Conservation (phyloP, 2,113 vertebrate species). For the Callipepla californica region DNA sequence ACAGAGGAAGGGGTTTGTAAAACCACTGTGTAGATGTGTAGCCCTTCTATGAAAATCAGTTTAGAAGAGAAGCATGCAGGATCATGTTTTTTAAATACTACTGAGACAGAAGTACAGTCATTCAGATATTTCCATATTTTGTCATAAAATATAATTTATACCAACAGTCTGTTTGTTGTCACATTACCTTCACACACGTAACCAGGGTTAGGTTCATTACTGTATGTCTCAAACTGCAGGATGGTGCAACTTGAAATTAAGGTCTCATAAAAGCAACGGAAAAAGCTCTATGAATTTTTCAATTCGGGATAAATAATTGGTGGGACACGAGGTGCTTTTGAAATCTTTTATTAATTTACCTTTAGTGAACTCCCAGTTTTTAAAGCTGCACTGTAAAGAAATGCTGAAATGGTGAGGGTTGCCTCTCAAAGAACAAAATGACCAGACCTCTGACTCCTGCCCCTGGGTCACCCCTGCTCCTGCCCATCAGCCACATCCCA, state of each 20-base stretch:
- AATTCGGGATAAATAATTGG: neutral
- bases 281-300: neutral
- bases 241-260: constrained; percentile 13
- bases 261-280: neutral
- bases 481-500: neutral
- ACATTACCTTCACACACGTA: constrained; percentile 37
- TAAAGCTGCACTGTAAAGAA: neutral
- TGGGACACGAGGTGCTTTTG: neutral
- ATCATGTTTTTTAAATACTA: constrained; percentile 33
- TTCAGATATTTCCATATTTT: constrained; percentile 32
- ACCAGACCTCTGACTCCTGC: neutral
- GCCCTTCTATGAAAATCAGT: constrained; percentile 25
- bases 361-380: neutral
- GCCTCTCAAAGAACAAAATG: neutral
- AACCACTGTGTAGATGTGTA: constrained; percentile 31
- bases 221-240: neutral
- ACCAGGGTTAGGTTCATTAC: constrained; percentile 1
- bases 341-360: neutral
- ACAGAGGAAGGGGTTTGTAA: constrained; percentile 14
- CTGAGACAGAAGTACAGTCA: constrained; percentile 19
- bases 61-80: neutral
- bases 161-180: constrained; percentile 37
- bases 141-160: constrained; percentile 19
- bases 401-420: neutral
- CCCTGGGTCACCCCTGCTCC: neutral